These are phyloP conservation scores for Prinia subflava DNA, from an alignment of 2,113 vertebrate genomes.

Conservation along the genomic window DNA sequence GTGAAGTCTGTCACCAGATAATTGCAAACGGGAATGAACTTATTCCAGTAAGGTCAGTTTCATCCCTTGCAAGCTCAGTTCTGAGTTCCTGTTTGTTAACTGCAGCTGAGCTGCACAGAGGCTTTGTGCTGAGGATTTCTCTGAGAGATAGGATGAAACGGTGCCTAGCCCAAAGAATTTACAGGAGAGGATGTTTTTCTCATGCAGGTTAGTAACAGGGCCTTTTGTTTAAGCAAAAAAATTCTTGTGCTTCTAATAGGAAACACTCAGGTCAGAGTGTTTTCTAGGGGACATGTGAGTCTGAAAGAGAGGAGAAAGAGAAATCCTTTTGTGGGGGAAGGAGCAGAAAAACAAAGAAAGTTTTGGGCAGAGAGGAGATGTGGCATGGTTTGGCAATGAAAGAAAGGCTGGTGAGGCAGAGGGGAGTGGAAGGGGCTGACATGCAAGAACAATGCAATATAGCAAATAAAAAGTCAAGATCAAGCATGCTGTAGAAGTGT, in stretches of 20 bases:
- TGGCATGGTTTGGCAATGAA: not conserved
- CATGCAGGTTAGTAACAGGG: not conserved
- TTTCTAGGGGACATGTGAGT: not conserved
- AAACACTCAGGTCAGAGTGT: not conserved
- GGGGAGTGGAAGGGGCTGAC: not conserved
- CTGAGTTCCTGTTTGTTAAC: conserved; percentile 42
- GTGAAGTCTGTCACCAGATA: conserved; percentile 54
- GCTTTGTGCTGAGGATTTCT: conserved; percentile 1
- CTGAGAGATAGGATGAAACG: not conserved
- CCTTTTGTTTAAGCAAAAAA: not conserved
- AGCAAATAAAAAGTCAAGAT: not conserved
- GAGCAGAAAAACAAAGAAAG: not conserved
- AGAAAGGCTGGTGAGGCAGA: not conserved
- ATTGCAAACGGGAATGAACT: conserved; percentile 55
- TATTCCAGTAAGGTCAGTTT: conserved; percentile 46
- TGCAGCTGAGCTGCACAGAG: not conserved
- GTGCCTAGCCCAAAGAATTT: not conserved
- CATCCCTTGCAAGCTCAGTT: conserved; percentile 9
- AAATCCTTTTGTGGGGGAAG: not conserved
- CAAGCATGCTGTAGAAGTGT: not conserved
- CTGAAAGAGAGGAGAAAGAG: not conserved
- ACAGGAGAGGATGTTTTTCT: not conserved
- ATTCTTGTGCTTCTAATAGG: not conserved
- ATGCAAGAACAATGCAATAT: not conserved
- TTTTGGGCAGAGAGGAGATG: not conserved